Evolutionary conservation across 2,888 invertebrate species (phyloP), one percentile per base, ranked within the genome.

Genomic region (Crocallis elinguaria): DNA sequence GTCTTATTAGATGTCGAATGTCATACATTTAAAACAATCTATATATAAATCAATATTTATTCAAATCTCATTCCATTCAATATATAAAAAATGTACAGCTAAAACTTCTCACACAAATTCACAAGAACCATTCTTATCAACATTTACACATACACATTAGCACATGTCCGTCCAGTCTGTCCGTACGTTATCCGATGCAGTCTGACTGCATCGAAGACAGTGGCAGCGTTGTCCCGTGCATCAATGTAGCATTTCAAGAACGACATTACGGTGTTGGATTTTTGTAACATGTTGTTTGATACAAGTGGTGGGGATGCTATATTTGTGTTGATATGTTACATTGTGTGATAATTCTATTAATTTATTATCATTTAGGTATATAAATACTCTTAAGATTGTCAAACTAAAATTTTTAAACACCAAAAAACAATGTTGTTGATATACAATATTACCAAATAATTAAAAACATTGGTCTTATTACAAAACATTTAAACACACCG

Each of bases 201-300:
- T 39, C 33, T 2, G 16, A 21, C 19, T 19, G 69, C 69, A 49
- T 70, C 62, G 48, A 62, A 51, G 59, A 81, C 77, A 80, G 73
- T 64, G 72, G 48, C 19, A 12, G 60, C 77, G 71, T 81, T 62
- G 57, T 62, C 11, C 29, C 8, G 41, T 33, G 39, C 38, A 25
- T 36, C 45, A 52, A 48, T 38, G 52, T 57, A 27, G 39, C 51
- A 45, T 51, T 39, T 33, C 44, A 51, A 37, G 41, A 29, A 42
- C 9, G 36, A 44, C 42, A 38, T 27, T 39, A 14, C 19, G 29
- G 45, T 38, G 35, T 35, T 41, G 30, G 17, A 41, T 41, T 46
- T 52, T 46, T 42, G 30, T 46, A 36, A 36, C 46, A 32, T 41
- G 21, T 19, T 36, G 35, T 25, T 19, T 36, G 35, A 17, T 12